Percentiles rank a stretch among this genome's conserved stretches.
Evolutionary conservation across 2,797 vertebrate genomes (phyloP).

Genomic region (Gallinago stenura): DNA sequence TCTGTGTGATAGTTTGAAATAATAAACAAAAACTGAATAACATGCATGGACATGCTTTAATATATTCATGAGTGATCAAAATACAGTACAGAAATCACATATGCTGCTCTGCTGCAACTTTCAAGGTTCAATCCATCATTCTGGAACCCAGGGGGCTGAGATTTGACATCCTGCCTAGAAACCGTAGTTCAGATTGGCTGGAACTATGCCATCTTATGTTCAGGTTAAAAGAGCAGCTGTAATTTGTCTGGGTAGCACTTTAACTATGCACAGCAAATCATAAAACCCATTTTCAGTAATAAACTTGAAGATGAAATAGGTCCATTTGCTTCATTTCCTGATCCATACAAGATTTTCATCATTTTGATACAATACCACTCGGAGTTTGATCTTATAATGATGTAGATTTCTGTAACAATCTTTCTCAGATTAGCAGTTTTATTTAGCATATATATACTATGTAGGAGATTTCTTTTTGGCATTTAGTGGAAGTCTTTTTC

Average conservation of each 20-base stretch:
- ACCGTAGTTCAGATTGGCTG: conserved; percentile 74
- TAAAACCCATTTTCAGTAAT: conserved; percentile 74
- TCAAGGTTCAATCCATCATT: conserved; percentile 78
- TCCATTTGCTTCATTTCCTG: conserved; percentile 57
- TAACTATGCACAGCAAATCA: conserved; percentile 67
- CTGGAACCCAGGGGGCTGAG: conserved; percentile 61
- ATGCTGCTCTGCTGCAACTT: conserved; percentile 68
- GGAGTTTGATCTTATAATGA: conserved; percentile 23
- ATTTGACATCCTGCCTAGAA: conserved; percentile 77
- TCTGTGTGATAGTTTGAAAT: not conserved
- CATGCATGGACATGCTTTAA: conserved; percentile 61
- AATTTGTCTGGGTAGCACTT: conserved; percentile 76
- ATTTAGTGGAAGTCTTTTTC: not conserved
- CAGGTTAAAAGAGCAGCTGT: conserved; percentile 80
- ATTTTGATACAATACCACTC: conserved; percentile 42
- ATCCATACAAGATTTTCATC: conserved; percentile 39
- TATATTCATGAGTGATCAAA: conserved; percentile 64
- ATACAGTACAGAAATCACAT: conserved; percentile 71
- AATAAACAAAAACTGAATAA: conserved; percentile 9
- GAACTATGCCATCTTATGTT: conserved; percentile 77
- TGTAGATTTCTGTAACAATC: conserved; percentile 31
- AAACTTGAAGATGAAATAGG: conserved; percentile 63
- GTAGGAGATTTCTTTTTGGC: conserved; percentile 4
- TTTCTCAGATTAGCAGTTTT: conserved; percentile 47
- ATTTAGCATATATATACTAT: not conserved